A percentile compares a stretch with the other conserved stretches of the same genome.
phyloP scores from a whole-genome alignment of 2,888 invertebrate species.

The Dolichopus griseipennis region DNA sequence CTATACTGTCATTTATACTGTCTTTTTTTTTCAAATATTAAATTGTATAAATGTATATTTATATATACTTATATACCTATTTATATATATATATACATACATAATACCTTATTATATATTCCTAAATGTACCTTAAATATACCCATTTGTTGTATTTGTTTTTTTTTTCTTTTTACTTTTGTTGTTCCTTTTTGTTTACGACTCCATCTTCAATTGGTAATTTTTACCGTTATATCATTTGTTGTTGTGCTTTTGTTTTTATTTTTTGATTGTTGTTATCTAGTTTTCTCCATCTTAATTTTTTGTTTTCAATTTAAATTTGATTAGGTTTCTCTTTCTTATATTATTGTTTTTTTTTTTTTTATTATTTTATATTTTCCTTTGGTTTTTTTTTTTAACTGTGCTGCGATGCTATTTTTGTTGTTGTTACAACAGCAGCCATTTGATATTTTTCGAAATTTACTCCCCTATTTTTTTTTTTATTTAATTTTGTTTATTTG shows the following conservation, averaged over 20 bases:
- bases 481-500: not conserved
- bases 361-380: not conserved
- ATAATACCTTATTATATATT: not conserved
- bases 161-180: too few species aligned
- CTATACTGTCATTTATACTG: not conserved
- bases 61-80: too few species aligned
- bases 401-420: not conserved
- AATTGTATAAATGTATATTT: too few species aligned
- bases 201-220: not conserved
- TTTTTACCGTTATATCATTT: not conserved
- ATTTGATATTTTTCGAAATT: not conserved
- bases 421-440: not conserved
- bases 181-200: not conserved
- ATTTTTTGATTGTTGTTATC: not conserved
- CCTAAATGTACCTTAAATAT: not conserved
- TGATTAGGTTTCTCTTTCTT: conserved; percentile 8
- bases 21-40: too few species aligned
- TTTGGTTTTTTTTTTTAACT: not conserved
- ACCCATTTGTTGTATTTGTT: too few species aligned
- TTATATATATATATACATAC: too few species aligned
- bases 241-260: not conserved
- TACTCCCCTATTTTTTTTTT: not conserved
- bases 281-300: conserved; percentile 8
- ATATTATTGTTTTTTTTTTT: too few species aligned
- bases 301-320: conserved; percentile 11